Evolutionary conservation across 2,888 invertebrate species (phyloP).

Genomic region (Caenorhabditis sp.): DNA sequence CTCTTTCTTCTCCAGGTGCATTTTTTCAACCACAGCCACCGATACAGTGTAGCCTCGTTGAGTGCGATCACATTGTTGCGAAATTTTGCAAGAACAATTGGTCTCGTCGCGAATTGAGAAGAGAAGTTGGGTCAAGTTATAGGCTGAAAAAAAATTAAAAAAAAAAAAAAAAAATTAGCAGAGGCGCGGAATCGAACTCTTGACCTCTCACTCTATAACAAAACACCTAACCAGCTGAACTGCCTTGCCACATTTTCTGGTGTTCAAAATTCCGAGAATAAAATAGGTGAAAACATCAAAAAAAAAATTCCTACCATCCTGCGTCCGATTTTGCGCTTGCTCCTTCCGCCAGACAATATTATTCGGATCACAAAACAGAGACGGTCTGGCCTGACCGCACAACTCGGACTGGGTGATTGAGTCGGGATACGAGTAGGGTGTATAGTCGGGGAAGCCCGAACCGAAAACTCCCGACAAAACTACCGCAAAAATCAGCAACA

Average conservation of each 20-base stretch:
- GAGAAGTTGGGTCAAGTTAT: slow-evolving; percentile 13
- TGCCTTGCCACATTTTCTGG: too few species aligned
- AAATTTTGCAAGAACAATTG: slow-evolving; percentile 21
- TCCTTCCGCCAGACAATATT: slow-evolving; percentile 2
- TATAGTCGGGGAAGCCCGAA: slow-evolving; percentile 23
- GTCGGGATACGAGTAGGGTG: slow-evolving; percentile 32
- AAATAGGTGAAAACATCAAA: too few species aligned
- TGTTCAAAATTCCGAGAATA: not conserved
- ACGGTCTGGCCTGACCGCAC: slow-evolving; percentile 29
- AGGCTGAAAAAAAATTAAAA: not conserved
- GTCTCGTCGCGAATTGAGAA: slow-evolving; percentile 29
- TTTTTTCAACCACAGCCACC: slow-evolving; percentile 30
- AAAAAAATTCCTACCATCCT: too few species aligned
- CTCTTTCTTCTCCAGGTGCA: slow-evolving; percentile 27
- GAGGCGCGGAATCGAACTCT: too few species aligned
- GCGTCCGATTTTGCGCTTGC: not conserved
- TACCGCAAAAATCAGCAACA: not conserved
- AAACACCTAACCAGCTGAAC: too few species aligned
- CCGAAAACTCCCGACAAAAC: too few species aligned
- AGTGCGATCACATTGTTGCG: slow-evolving; percentile 7
- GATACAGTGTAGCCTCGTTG: slow-evolving; percentile 22
- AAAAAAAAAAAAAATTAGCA: too few species aligned
- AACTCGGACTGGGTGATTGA: slow-evolving; percentile 32
- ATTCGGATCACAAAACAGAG: slow-evolving; percentile 33
- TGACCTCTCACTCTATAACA: too few species aligned